These are phyloP conservation scores for Calephelis nemesis DNA, from an alignment of 1,140 invertebrate genomes.

Conservation along the genomic window DNA sequence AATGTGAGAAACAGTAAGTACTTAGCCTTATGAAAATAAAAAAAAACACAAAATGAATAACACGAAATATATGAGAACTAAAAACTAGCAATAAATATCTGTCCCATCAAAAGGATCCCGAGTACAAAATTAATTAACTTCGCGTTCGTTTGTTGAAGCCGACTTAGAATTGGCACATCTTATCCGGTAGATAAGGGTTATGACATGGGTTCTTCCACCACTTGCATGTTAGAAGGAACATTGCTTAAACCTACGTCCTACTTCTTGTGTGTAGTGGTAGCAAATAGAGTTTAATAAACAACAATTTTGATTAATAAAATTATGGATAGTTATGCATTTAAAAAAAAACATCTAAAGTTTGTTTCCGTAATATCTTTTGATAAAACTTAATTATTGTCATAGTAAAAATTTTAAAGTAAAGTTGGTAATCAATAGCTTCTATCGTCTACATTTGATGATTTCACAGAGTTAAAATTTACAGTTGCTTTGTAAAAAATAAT, in stretches of 20 bases:
- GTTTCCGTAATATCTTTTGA: too few species aligned
- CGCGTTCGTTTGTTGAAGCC: constrained; percentile 37
- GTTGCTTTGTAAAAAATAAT: too few species aligned
- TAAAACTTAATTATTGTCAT: too few species aligned
- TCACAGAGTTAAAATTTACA: too few species aligned
- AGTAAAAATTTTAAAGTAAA: too few species aligned
- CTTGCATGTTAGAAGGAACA: constrained; percentile 30
- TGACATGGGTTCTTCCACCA: constrained; percentile 51
- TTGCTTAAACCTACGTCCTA: constrained; percentile 19
- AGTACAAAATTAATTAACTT: constrained; percentile 58
- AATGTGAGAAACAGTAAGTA: not conserved
- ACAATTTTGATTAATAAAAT: too few species aligned
- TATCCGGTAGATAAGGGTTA: constrained; percentile 59
- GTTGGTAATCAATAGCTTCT: too few species aligned
- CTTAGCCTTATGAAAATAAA: not conserved
- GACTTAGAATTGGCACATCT: constrained; percentile 60
- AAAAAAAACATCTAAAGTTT: too few species aligned
- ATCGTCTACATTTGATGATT: too few species aligned
- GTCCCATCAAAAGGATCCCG: constrained; percentile 41
- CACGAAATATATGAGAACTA: constrained; percentile 8
- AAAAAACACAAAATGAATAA: not conserved
- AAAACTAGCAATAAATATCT: constrained; percentile 39
- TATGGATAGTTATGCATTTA: too few species aligned
- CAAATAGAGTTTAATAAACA: not conserved
- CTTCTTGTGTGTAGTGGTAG: constrained; percentile 22